These are phyloP conservation scores for Phasia obesa DNA, from an alignment of 2,888 invertebrate genomes.

Conservation along the genomic window DNA sequence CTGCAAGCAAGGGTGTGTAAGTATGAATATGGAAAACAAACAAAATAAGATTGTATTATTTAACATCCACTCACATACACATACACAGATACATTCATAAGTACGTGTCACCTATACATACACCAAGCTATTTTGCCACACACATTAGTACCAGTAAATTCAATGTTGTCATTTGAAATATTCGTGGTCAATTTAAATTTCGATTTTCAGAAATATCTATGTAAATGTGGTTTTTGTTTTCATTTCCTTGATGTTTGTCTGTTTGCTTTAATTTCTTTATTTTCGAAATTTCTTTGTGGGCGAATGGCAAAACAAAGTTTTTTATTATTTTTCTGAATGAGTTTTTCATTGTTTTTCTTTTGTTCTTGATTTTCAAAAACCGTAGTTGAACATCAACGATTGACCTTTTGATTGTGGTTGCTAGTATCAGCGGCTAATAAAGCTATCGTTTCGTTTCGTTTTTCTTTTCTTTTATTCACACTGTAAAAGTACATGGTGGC, in stretches of 20 bases:
- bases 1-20: neutral
- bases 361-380: neutral
- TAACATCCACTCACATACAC: neutral
- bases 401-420: slow-evolving; percentile 27
- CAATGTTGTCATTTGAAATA: slow-evolving; percentile 52
- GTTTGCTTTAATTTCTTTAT: slow-evolving; percentile 19
- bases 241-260: slow-evolving; percentile 4
- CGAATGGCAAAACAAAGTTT: slow-evolving; percentile 13
- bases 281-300: slow-evolving; percentile 23
- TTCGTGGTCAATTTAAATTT: slow-evolving; percentile 62
- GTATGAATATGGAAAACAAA: neutral
- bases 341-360: neutral
- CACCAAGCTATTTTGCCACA: no score
- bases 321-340: slow-evolving; percentile 16
- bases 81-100: neutral
- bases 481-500: no score
- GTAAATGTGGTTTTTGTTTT: slow-evolving; percentile 46
- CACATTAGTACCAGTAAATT: neutral
- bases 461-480: neutral
- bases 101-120: neutral
- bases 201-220: slow-evolving; percentile 38
- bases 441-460: neutral
- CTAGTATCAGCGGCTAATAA: neutral
- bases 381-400: slow-evolving; percentile 41
- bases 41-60: slow-evolving; percentile 22